A percentile compares a stretch with the other conserved stretches of the same genome.
Conservation (phyloP, 23 tunicate species). For the Trididemnum clinides region DNA sequence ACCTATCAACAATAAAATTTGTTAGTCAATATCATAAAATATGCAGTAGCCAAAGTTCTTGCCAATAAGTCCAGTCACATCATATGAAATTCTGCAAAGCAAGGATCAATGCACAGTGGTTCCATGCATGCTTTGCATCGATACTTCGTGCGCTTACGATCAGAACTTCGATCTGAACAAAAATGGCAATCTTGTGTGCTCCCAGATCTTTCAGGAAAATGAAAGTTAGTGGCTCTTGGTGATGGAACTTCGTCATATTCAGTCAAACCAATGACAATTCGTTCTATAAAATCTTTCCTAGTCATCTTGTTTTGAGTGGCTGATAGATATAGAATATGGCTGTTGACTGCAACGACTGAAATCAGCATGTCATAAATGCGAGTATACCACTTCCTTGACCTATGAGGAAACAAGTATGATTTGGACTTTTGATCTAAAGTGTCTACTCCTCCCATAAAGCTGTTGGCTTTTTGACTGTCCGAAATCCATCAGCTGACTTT, state of each 20-base stretch:
- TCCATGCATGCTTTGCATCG: slow-evolving; percentile 30
- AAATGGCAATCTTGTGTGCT: slow-evolving; percentile 31
- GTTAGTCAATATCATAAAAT: background rate
- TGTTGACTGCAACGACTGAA: slow-evolving; percentile 23
- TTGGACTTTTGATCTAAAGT: slow-evolving; percentile 19
- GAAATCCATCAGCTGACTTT: slow-evolving; percentile 23
- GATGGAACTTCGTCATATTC: slow-evolving; percentile 32
- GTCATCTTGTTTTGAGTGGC: slow-evolving; percentile 20
- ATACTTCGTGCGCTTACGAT: slow-evolving; percentile 20
- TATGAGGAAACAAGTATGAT: slow-evolving; percentile 31
- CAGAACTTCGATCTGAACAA: slow-evolving; percentile 27
- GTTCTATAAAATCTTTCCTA: background rate
- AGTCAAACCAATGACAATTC: slow-evolving; percentile 13
- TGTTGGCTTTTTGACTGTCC: slow-evolving; percentile 12
- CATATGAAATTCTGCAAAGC: slow-evolving; percentile 37
- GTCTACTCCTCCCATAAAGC: slow-evolving; percentile 27
- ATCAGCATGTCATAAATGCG: slow-evolving; percentile 38
- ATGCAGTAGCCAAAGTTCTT: slow-evolving; percentile 20
- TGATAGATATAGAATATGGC: slow-evolving; percentile 14
- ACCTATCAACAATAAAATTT: slow-evolving; percentile 20
- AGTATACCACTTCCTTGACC: slow-evolving; percentile 35
- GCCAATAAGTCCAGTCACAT: slow-evolving; percentile 28
- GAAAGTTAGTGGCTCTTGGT: slow-evolving; percentile 23
- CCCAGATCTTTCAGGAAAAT: slow-evolving; percentile 27
- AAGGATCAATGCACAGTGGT: slow-evolving; percentile 30